Conservation (phyloP, 2,113 vertebrate species). For the Isurus oxyrinchus region DNA sequence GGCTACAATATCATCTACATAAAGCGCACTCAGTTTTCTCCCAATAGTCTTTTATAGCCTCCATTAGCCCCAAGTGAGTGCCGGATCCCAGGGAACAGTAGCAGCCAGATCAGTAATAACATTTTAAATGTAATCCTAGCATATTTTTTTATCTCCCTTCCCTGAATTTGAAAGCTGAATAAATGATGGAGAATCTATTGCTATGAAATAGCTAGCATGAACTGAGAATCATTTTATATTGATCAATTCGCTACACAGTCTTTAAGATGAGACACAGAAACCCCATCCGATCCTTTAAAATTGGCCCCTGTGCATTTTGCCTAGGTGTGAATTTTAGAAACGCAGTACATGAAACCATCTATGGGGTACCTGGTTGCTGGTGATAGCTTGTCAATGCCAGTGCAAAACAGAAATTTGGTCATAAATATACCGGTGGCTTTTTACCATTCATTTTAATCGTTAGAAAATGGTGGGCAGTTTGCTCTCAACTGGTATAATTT, state of each 20-base stretch:
- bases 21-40: not conserved
- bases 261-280: too few relatives aligned
- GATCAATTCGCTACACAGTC: not conserved
- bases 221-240: not conserved
- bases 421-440: not conserved
- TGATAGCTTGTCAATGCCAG: not conserved
- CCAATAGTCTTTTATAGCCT: not conserved
- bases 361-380: not conserved
- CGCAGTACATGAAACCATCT: not conserved
- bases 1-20: not conserved
- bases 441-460: not conserved
- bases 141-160: not conserved
- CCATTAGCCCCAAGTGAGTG: not conserved
- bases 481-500: not conserved
- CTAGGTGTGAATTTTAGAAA: not conserved
- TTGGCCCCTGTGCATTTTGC: not conserved
- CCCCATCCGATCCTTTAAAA: not conserved
- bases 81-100: not conserved
- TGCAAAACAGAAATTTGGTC: not conserved
- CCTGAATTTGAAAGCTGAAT: not conserved
- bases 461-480: not conserved
- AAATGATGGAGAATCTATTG: not conserved
- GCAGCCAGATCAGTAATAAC: not conserved
- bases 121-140: not conserved
- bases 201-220: not conserved